phyloP scores from a whole-genome alignment of 64 coral and sea anemone genomes.

The Orbicella faveolata region DNA sequence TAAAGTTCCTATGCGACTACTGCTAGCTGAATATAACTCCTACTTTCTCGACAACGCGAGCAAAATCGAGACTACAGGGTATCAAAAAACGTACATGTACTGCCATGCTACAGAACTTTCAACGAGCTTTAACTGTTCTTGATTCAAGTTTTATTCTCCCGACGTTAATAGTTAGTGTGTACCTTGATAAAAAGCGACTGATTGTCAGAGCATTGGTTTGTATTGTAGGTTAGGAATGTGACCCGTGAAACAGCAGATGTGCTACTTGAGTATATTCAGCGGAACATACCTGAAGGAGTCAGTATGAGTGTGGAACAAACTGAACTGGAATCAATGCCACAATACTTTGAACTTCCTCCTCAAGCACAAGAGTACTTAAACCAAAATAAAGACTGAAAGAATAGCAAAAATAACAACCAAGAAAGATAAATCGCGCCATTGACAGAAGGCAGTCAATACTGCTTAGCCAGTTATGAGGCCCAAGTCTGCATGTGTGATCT shows the following conservation, averaged over 20 bases:
- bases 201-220: neutral
- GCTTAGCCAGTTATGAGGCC: neutral
- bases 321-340: slow-evolving; percentile 53
- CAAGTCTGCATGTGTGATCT: neutral
- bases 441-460: neutral
- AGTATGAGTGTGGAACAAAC: slow-evolving; percentile 97
- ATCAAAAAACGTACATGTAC: too few relatives aligned
- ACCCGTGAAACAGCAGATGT: slow-evolving; percentile 90
- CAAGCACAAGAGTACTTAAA: slow-evolving; percentile 79
- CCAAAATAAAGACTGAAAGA: slow-evolving; percentile 23
- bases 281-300: slow-evolving; percentile 92
- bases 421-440: neutral
- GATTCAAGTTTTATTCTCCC: too few relatives aligned
- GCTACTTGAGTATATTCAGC: slow-evolving; percentile 94
- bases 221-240: slow-evolving; percentile 64
- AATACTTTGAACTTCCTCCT: slow-evolving; percentile 77
- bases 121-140: too few relatives aligned
- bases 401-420: neutral
- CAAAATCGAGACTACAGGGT: too few relatives aligned
- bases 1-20: too few relatives aligned
- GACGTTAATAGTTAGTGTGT: too few relatives aligned
- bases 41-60: too few relatives aligned
- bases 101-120: too few relatives aligned
- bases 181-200: too few relatives aligned
- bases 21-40: too few relatives aligned